Evolutionary conservation across 2,797 vertebrate species (phyloP), one percentile per base, ranked within the genome.

Genomic region (Notolepis coatsorum): DNA sequence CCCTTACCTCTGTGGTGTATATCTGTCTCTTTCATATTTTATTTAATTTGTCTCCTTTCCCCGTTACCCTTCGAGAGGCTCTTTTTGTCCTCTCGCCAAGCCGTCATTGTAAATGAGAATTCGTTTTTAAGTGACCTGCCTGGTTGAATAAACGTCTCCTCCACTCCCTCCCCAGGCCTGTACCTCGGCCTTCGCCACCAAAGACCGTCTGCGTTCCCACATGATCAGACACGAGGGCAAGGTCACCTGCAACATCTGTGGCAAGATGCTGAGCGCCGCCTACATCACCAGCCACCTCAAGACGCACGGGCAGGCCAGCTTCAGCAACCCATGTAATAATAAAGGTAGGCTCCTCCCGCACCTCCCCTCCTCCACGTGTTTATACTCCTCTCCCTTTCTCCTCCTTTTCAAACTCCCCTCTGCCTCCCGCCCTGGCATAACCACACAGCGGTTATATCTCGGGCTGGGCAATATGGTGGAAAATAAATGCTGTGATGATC

Each of bases 261-360:
- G 97, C 81, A 98, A 98, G 92, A 96, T 98, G 93, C 94, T 98
- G 61, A 98, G 96, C 38, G 96, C 96, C 57, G 96, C 96, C 35
- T 98, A 98, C 87, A 97, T 98, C 91, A 97, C 97, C 89, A 98
- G 96, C 94, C 97, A 98, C 92, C 93, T 98, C 87, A 98, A 98
- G 94, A 98, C 96, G 35, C 97, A 98, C 15, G 95, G 95, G 72
- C 96, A 98, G 88, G 93, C 95, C 86, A 94, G 94, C 91, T 98
- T 97, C 92, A 97, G 92, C 89, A 95, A 93, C 35, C 73, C 83
- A 62, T 98, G 96, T 92, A 96, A 97, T 91, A 97, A 96, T 91
- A 97, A 97, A 96, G 96, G 96, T 95, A 94, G 31, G 69, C 7
- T 51, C 38, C 33, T 21, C 49, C 15, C 56, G 18, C 41, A 42